phyloP scores from a whole-genome alignment of 2,113 vertebrate genomes.

The Oreochromis aureus region DNA sequence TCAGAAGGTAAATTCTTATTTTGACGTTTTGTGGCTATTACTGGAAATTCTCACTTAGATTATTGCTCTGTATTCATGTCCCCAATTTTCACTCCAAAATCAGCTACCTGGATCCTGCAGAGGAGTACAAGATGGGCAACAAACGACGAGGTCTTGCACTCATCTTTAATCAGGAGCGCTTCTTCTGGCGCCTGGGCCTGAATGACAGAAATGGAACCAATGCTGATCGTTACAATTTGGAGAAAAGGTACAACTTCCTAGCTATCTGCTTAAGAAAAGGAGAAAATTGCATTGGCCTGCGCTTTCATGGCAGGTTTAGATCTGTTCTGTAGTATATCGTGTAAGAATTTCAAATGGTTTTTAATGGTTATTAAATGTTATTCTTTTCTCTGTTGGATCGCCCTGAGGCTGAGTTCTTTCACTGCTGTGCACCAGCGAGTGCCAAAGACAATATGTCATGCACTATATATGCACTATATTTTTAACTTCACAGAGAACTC shows the following conservation, averaged over 20 bases:
- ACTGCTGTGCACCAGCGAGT: background rate
- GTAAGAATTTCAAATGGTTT: background rate
- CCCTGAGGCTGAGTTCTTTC: background rate
- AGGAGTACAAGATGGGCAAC: conserved; percentile 86
- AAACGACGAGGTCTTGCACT: conserved; percentile 81
- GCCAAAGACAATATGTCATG: background rate
- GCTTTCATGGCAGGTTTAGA: background rate
- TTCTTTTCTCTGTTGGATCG: background rate
- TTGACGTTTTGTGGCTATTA: background rate
- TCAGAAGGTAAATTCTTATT: conserved; percentile 59
- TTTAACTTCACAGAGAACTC: background rate
- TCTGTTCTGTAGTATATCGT: background rate
- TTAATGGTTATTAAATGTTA: background rate
- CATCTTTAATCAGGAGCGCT: conserved; percentile 93
- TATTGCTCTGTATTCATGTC: background rate
- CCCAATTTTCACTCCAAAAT: background rate
- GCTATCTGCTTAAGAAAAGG: background rate
- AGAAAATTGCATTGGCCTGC: background rate
- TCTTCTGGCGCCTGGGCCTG: conserved; percentile 79
- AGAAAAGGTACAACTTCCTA: conserved; percentile 65
- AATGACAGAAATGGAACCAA: conserved; percentile 74
- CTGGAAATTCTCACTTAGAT: background rate
- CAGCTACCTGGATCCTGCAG: conserved; percentile 71
- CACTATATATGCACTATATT: background rate
- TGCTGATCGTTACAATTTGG: conserved; percentile 78